These are phyloP conservation scores for Caenorhabditis sp. DNA, from an alignment of 2,888 invertebrate genomes.

Conservation along the genomic window DNA sequence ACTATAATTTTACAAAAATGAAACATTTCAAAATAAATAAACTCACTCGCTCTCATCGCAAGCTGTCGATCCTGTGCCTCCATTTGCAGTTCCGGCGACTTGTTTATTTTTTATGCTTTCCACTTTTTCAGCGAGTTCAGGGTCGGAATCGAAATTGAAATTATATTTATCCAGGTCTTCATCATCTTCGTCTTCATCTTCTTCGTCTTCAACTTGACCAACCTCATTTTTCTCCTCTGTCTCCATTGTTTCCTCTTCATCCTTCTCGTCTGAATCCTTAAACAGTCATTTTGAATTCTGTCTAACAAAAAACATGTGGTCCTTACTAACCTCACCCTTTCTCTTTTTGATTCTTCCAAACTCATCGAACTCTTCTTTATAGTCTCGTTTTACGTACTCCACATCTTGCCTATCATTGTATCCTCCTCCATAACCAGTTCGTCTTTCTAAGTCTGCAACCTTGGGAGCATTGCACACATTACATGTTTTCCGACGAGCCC, in stretches of 20 bases:
- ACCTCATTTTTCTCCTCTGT: slow-evolving; percentile 13
- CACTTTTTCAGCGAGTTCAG: slow-evolving; percentile 54
- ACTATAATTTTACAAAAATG: slow-evolving; percentile 31
- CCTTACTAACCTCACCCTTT: slow-evolving; percentile 44
- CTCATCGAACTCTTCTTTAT: slow-evolving; percentile 88
- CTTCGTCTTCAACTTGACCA: slow-evolving; percentile 35
- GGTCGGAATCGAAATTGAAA: slow-evolving; percentile 59
- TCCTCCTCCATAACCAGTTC: slow-evolving; percentile 74
- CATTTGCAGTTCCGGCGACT: slow-evolving; percentile 12
- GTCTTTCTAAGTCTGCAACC: slow-evolving; percentile 74
- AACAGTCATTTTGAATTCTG: background rate
- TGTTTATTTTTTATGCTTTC: slow-evolving; percentile 29
- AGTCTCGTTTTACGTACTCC: slow-evolving; percentile 86
- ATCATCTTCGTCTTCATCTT: slow-evolving; percentile 59
- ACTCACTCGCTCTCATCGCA: slow-evolving; percentile 51
- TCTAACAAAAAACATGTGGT: too few relatives aligned
- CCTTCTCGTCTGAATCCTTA: background rate
- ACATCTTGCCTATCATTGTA: slow-evolving; percentile 77
- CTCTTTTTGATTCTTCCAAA: slow-evolving; percentile 68
- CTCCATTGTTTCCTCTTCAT: slow-evolving; percentile 11
- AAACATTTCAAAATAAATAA: background rate
- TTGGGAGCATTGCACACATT: slow-evolving; percentile 99
- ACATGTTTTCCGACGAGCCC: slow-evolving; percentile 93
- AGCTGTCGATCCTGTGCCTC: slow-evolving; percentile 9
- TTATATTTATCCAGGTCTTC: slow-evolving; percentile 66